These are phyloP conservation scores for Misgurnus mizolepis DNA, from an alignment of 2,113 vertebrate species.

Conservation along the genomic window DNA sequence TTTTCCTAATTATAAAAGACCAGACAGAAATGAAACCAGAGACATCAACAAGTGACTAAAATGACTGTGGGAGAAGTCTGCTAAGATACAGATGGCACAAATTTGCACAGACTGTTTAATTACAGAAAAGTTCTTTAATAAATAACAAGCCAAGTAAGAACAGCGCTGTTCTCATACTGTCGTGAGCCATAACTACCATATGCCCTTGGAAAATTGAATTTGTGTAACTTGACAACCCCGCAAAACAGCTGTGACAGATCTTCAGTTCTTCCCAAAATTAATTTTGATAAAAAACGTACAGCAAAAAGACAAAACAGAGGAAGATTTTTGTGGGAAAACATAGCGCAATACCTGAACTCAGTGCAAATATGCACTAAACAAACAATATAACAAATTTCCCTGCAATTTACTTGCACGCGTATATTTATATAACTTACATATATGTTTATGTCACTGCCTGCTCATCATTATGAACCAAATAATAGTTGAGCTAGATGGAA, in stretches of 20 bases:
- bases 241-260: neutral
- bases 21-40: slow-evolving; percentile 2
- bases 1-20: neutral
- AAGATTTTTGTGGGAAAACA: too few species aligned
- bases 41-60: slow-evolving; percentile 42
- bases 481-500: too few species aligned
- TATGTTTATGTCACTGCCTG: too few species aligned
- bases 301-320: too few species aligned
- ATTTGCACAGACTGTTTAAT: slow-evolving; percentile 32
- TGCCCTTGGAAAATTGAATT: slow-evolving; percentile 29
- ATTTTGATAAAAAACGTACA: too few species aligned
- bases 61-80: slow-evolving; percentile 55
- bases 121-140: slow-evolving; percentile 18
- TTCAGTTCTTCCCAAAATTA: neutral
- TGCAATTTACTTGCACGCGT: too few species aligned
- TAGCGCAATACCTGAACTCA: too few species aligned
- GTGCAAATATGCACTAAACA: too few species aligned
- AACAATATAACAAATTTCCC: too few species aligned
- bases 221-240: neutral
- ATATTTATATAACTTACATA: too few species aligned
- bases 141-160: neutral
- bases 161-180: slow-evolving; percentile 17
- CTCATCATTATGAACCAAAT: too few species aligned
- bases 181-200: slow-evolving; percentile 22
- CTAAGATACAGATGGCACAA: slow-evolving; percentile 16